Base-by-base conservation (phyloP, 30 jellyfish, hydroid and myxozoan genomes). In the Turritopsis dohrnii region DNA sequence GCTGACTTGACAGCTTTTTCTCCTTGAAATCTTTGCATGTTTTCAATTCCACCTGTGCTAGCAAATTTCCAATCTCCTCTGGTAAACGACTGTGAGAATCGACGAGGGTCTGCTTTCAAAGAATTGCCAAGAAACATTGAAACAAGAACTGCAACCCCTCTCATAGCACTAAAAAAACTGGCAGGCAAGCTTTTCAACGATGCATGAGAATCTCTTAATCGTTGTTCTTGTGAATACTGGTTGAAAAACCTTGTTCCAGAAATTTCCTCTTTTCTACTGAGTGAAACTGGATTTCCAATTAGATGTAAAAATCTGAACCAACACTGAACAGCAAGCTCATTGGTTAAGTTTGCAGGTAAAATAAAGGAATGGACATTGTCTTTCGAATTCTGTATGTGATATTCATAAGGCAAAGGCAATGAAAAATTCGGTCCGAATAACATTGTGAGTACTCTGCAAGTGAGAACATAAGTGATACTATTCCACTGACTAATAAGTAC, bases 221-320 rank as follows among this genome's bases (percentile, higher is more conserved):
- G 71, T 4, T 87, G 94, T 74, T 94, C 96, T 19, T 84, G 81
- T 0, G 92, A 85, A 80, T 79, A 89, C 27, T 80, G 90, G 84
- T 80, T 74, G 73, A 89, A 89, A 72, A 82, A 75, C 29, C 80
- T 90, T 23, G 96, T 88, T 80, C 66, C 65, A n/a, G 95, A 31
- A 18, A 94, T 88, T 74, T 88, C 89, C 1, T 54, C 79, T 21
- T 88, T 88, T 29, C 74, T 81, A 72, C 94, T 76, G 19, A 94
- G 90, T 19, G 89, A 94, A 66, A 88, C 95, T 41, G 99, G 99
- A 30, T 90, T 85, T 22, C 99, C 99, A 21, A 94, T 81, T 8
- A 89, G 60, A 65, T 94, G 99, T 53, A 94, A 71, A 74, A 94
- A 88, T 52, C 99, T 81, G 60, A 87, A 89, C 99, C 99, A 94